Conservation (phyloP, 2,888 invertebrate genomes). For the Heliconius sara region DNA sequence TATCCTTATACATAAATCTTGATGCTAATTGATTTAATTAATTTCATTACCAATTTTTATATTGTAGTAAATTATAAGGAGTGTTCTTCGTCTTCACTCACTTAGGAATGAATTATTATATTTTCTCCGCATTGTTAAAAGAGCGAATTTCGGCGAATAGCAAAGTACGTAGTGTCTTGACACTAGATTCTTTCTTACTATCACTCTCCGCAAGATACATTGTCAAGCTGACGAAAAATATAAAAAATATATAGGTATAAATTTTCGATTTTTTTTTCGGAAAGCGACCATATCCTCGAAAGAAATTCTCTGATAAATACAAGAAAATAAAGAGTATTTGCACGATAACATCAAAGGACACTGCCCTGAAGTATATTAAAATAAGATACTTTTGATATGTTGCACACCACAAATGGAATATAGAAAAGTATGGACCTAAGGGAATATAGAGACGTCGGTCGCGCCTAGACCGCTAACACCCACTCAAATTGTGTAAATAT, state of each 20-base stretch:
- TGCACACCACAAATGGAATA: slow-evolving; percentile 40
- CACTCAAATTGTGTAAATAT: slow-evolving; percentile 79
- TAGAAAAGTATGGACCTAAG: slow-evolving; percentile 51
- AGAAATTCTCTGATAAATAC: not conserved
- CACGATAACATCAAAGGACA: slow-evolving; percentile 16
- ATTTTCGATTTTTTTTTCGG: too few relatives aligned
- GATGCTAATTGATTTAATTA: slow-evolving; percentile 51
- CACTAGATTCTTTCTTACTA: not conserved
- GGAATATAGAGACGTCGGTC: slow-evolving; percentile 55
- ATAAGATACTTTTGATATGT: slow-evolving; percentile 31
- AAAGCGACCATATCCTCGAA: not conserved
- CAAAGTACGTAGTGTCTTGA: not conserved
- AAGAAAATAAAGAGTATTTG: slow-evolving; percentile 10
- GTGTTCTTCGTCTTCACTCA: too few relatives aligned
- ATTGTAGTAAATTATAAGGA: too few relatives aligned
- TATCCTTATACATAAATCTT: slow-evolving; percentile 52
- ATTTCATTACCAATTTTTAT: slow-evolving; percentile 41
- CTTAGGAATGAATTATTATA: too few relatives aligned
- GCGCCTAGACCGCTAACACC: slow-evolving; percentile 68
- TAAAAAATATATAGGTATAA: not conserved
- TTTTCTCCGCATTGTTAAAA: too few relatives aligned
- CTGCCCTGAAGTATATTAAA: slow-evolving; percentile 28
- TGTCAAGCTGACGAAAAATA: not conserved
- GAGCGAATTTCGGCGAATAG: not conserved
- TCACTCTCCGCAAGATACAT: not conserved